Base-by-base conservation (phyloP, 1,140 invertebrate species). In the Nautilus pompilius region DNA sequence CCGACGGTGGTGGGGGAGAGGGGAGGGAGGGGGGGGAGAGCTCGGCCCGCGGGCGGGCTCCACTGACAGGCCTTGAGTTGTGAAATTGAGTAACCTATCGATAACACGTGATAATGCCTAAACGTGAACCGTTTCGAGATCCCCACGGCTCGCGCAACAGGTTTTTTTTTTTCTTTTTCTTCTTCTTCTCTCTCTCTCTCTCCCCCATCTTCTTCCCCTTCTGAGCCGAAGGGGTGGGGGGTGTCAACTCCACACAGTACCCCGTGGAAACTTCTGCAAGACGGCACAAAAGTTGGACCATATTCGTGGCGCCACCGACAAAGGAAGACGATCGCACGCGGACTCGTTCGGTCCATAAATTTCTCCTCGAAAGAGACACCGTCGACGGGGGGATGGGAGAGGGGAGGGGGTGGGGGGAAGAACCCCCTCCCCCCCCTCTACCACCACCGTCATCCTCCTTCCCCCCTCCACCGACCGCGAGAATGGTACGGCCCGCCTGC, bases 71-170 rank as follows among this genome's bases (percentile, higher is more conserved):
- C n/a, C n/a, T n/a, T 58, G 62, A 59, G 60, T 53, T 64, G 22
- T 46, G 51, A 58, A 56, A 62, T 64, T 64, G 56, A 64, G 34
- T 55, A 53, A 57, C 24, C 53, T 45, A 64, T 59, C 60, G 48
- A 49, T 36, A 58, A 63, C 65, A 67, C 65, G 65, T 67, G 65
- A 67, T 67, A 60, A 57, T 60, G 63, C 61, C 51, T 67, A 63
- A 67, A 67, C 63, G 63, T 46, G 30, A 32, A 33, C 41, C 30
- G 65, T 67, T 60, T 67, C 65, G 60, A 67, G 61, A 67, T 67
- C 65, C 65, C 65, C 65, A 67, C 46, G 54, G 53, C 60, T 63
- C 63, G 57, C 54, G 59, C 54, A 59, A 46, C 20, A 30, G 29
- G 33, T 65, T 60, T 58, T 58, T 63, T 56, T 41, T 67, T n/a